These are phyloP conservation scores for Graphium colonna DNA, from an alignment of 2,888 invertebrate genomes.

Conservation along the genomic window DNA sequence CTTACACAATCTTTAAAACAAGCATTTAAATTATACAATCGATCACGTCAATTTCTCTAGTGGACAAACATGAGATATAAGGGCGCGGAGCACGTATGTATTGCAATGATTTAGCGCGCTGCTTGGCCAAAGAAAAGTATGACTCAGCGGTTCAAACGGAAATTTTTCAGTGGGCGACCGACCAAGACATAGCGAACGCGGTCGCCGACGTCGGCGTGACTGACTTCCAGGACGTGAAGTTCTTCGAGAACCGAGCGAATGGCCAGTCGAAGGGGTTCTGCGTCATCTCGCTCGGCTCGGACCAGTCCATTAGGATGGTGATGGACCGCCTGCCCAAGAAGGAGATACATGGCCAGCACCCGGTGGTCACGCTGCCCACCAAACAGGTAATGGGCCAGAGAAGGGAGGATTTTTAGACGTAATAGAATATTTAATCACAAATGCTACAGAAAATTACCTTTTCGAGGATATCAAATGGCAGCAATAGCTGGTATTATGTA, in stretches of 20 bases:
- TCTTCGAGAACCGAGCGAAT: conserved; percentile 99
- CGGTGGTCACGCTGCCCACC: conserved; percentile 96
- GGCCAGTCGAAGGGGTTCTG: conserved; percentile 99
- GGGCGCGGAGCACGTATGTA: conserved; percentile 28
- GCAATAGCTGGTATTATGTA: too few relatives aligned
- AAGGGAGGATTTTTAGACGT: too few relatives aligned
- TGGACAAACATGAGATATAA: not conserved
- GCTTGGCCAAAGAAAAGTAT: too few relatives aligned
- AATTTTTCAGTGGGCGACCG: conserved; percentile 95
- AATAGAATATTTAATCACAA: too few relatives aligned
- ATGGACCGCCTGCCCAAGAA: conserved; percentile 97
- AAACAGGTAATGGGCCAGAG: conserved; percentile 84
- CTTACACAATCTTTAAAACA: too few relatives aligned
- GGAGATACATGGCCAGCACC: conserved; percentile 96
- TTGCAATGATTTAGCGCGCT: conserved; percentile 34
- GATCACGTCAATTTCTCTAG: not conserved
- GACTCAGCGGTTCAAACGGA: too few relatives aligned
- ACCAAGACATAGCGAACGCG: conserved; percentile 96
- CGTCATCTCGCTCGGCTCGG: conserved; percentile 95
- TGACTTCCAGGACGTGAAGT: conserved; percentile 98
- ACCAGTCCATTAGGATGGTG: conserved; percentile 91
- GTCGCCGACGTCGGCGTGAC: conserved; percentile 92
- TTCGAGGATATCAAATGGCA: too few relatives aligned
- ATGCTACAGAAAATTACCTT: too few relatives aligned
- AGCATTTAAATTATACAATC: not conserved